A percentile compares a stretch with the other conserved stretches of the same genome.
These are phyloP conservation scores for Parasteatoda tepidariorum DNA, from an alignment of 1,140 invertebrate genomes.

Conservation along the genomic window DNA sequence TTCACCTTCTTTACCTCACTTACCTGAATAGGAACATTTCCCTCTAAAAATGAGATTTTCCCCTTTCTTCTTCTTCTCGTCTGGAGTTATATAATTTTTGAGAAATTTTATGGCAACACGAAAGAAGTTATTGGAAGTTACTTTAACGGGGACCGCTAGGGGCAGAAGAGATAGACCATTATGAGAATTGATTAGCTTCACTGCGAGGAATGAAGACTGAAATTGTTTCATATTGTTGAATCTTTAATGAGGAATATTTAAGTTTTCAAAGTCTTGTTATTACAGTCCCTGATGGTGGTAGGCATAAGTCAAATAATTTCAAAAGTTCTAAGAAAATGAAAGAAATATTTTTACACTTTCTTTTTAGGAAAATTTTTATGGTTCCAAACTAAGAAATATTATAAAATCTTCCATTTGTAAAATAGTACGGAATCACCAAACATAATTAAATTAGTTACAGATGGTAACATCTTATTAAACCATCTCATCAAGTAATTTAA, in stretches of 20 bases:
- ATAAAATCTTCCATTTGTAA: too few relatives aligned
- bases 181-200: constrained; percentile 28
- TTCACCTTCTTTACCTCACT: constrained; percentile 37
- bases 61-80: neutral
- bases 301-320: neutral
- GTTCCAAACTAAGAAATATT: too few relatives aligned
- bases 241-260: constrained; percentile 43
- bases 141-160: neutral
- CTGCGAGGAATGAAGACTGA: constrained; percentile 3
- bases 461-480: too few relatives aligned
- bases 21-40: constrained; percentile 19
- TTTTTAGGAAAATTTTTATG: too few relatives aligned
- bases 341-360: too few relatives aligned
- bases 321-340: too few relatives aligned
- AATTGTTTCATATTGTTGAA: constrained; percentile 44
- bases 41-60: constrained; percentile 19
- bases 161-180: constrained; percentile 25
- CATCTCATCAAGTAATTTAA: too few relatives aligned
- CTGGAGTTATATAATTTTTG: constrained; percentile 29
- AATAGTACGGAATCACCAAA: too few relatives aligned
- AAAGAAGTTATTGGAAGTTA: constrained; percentile 7
- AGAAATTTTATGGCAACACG: constrained; percentile 26
- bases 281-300: neutral
- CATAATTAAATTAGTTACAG: too few relatives aligned
- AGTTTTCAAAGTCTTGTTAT: neutral